phyloP scores from a whole-genome alignment of 1,140 invertebrate genomes.

The Philopotamus ludificatus region DNA sequence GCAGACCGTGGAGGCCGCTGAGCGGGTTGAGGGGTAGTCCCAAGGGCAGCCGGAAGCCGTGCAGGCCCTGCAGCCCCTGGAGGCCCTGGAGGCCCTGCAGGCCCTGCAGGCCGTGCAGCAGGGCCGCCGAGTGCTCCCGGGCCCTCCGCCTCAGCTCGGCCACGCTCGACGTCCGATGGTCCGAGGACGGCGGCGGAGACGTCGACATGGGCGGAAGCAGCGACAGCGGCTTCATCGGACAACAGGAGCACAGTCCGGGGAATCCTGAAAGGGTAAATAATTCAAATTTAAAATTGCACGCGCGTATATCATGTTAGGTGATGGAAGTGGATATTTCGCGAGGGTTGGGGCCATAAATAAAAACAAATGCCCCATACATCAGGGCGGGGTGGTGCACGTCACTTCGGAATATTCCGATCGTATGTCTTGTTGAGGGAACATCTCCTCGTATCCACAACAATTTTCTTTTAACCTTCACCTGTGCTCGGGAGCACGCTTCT shows the following conservation, averaged over 20 bases:
- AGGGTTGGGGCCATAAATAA: slow-evolving; percentile 22
- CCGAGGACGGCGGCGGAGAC: slow-evolving; percentile 45
- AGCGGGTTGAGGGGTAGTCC: slow-evolving; percentile 55
- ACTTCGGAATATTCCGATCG: slow-evolving; percentile 25
- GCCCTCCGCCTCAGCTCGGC: slow-evolving; percentile 85
- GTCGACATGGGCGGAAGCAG: slow-evolving; percentile 45
- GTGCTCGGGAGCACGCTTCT: too few relatives aligned
- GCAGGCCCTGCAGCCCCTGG: slow-evolving; percentile 58
- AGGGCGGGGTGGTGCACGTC: slow-evolving; percentile 27
- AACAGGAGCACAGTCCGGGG: slow-evolving; percentile 74
- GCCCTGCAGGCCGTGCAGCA: slow-evolving; percentile 70
- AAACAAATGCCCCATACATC: slow-evolving; percentile 33
- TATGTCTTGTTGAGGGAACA: slow-evolving; percentile 6
- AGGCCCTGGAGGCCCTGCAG: slow-evolving; percentile 56
- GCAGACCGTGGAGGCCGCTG: slow-evolving; percentile 52
- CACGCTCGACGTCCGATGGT: slow-evolving; percentile 75
- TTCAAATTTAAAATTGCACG: background rate
- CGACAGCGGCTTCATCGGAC: slow-evolving; percentile 65
- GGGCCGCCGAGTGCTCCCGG: slow-evolving; percentile 85
- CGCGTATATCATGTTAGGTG: background rate
- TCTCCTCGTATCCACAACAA: background rate
- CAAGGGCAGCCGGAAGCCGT: slow-evolving; percentile 52
- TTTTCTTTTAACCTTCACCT: background rate
- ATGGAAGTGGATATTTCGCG: background rate
- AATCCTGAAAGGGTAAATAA: slow-evolving; percentile 55